phyloP scores from a whole-genome alignment of 1,140 invertebrate genomes.

The Bombus turneri region DNA sequence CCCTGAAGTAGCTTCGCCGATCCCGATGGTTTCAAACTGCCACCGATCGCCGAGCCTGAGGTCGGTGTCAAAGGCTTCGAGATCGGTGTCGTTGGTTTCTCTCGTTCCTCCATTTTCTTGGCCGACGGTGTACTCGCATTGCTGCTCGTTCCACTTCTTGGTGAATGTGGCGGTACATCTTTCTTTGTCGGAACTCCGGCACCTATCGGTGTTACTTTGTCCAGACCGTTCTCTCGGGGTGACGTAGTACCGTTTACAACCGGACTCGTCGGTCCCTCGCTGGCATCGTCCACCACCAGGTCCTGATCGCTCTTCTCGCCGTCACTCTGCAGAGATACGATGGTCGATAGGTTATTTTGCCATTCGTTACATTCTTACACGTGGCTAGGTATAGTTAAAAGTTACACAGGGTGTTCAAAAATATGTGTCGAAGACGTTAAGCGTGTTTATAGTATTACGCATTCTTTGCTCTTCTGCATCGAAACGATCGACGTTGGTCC shows the following conservation, averaged over 20 bases:
- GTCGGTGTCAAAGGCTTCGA: slow-evolving; percentile 94
- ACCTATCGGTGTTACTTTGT: slow-evolving; percentile 82
- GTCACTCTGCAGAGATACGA: slow-evolving; percentile 88
- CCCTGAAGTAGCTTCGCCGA: slow-evolving; percentile 75
- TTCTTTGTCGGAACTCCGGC: slow-evolving; percentile 81
- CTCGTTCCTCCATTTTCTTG: slow-evolving; percentile 88
- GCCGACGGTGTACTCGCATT: slow-evolving; percentile 90
- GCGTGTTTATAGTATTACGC: too few species aligned
- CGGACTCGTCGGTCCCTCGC: slow-evolving; percentile 85
- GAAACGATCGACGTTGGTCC: too few species aligned
- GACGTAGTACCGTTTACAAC: slow-evolving; percentile 87
- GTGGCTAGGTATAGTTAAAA: too few species aligned
- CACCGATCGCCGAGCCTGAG: slow-evolving; percentile 82
- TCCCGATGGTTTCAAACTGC: slow-evolving; percentile 77
- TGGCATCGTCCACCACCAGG: slow-evolving; percentile 97
- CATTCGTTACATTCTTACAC: too few species aligned
- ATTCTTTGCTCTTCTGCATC: too few species aligned
- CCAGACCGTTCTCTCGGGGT: slow-evolving; percentile 90
- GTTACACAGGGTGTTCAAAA: too few species aligned
- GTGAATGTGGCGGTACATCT: slow-evolving; percentile 84
- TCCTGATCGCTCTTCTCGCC: slow-evolving; percentile 98
- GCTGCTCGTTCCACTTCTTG: slow-evolving; percentile 89
- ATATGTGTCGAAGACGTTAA: too few species aligned
- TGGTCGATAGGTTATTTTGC: neutral
- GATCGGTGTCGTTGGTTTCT: slow-evolving; percentile 94